Evolutionary conservation across 2,797 vertebrate genomes (phyloP).

Genomic region (Cossypha niveicapilla): DNA sequence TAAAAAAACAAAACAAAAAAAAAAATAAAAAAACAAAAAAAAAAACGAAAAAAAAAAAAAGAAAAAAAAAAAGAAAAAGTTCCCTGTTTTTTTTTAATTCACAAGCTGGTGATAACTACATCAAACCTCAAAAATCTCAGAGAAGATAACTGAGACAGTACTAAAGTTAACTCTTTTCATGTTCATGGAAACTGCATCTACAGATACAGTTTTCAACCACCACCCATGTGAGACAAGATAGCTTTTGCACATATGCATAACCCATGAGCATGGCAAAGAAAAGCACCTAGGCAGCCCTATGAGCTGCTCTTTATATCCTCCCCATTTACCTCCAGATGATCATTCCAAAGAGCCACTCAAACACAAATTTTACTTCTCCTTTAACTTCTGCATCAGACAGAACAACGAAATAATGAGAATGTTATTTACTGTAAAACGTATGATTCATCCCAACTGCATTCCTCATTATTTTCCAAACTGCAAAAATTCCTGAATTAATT

Average conservation of each 20-base stretch:
- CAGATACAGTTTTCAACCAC: neutral
- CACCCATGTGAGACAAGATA: neutral
- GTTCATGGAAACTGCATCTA: neutral
- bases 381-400: neutral
- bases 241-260: neutral
- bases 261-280: neutral
- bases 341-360: neutral
- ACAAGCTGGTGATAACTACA: neutral
- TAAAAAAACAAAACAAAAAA: neutral
- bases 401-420: neutral
- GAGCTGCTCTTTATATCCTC: neutral
- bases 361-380: neutral
- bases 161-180: neutral
- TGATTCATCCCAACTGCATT: neutral
- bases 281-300: neutral
- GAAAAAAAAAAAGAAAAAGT: fast-evolving
- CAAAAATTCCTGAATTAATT: neutral
- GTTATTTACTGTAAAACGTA: neutral
- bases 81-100: fast-evolving
- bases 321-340: neutral
- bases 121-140: neutral
- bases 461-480: neutral
- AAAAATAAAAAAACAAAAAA: no score
- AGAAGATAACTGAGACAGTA: neutral
- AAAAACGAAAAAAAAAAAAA: fast-evolving